A percentile compares a stretch with the other conserved stretches of the same genome.
These are phyloP conservation scores for Pseudochirops cupreus DNA, from an alignment of 2,797 vertebrate genomes.

Conservation along the genomic window DNA sequence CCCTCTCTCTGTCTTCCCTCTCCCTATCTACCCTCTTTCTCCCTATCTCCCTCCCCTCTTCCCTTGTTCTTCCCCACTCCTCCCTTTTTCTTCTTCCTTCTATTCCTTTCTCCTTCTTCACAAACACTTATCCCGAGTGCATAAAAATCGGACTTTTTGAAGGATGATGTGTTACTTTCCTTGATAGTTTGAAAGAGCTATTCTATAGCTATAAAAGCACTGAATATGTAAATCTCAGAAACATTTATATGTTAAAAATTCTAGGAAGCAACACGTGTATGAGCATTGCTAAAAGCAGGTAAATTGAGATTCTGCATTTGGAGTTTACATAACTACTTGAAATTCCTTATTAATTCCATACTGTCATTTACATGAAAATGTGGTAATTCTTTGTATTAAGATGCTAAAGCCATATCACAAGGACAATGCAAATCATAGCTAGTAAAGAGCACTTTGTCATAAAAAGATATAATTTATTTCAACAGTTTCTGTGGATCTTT, in stretches of 20 bases:
- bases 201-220: constrained; percentile 67
- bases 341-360: constrained; percentile 67
- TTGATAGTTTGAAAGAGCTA: constrained; percentile 52
- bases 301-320: constrained; percentile 47
- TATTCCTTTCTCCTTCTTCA: neutral
- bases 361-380: constrained; percentile 74
- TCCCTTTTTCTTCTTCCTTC: neutral
- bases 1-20: neutral
- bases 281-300: constrained; percentile 60
- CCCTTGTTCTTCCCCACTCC: neutral
- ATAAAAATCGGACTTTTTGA: constrained; percentile 74
- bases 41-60: neutral
- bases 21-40: neutral
- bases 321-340: constrained; percentile 41
- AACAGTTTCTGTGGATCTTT: constrained; percentile 81
- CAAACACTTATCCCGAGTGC: constrained; percentile 45
- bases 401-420: constrained; percentile 77
- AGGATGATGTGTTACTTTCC: constrained; percentile 66
- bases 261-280: constrained; percentile 43
- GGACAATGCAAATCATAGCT: constrained; percentile 81
- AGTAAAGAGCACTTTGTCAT: constrained; percentile 77
- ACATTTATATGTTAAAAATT: constrained; percentile 75
- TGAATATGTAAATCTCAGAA: constrained; percentile 73
- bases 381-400: constrained; percentile 78
- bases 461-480: constrained; percentile 79